Conservation (phyloP, 2,797 vertebrate species). For the Avahi laniger region DNA sequence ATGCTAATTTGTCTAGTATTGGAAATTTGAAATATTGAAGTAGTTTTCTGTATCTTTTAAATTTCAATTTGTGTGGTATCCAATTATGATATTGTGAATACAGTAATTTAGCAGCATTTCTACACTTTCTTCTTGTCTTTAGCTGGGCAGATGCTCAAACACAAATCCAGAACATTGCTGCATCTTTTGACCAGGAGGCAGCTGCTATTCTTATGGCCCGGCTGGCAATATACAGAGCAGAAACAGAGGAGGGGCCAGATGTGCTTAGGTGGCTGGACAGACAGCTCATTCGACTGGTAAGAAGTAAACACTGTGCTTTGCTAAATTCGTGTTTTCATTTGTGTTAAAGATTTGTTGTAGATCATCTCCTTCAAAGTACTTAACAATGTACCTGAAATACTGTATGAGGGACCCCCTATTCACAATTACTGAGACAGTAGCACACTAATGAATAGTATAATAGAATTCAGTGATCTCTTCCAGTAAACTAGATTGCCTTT, state of each 20-base stretch:
- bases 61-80: slow-evolving; percentile 9
- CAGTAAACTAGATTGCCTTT: not conserved
- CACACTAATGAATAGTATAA: not conserved
- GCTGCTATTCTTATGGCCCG: slow-evolving; percentile 97
- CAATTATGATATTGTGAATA: not conserved
- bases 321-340: not conserved
- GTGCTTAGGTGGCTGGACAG: slow-evolving; percentile 97
- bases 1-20: slow-evolving; percentile 12
- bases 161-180: slow-evolving; percentile 97
- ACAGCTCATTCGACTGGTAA: slow-evolving; percentile 96
- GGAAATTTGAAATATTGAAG: slow-evolving; percentile 20
- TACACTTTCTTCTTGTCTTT: slow-evolving; percentile 66
- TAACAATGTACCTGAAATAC: not conserved
- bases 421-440: not conserved
- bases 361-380: not conserved
- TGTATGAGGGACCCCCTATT: not conserved
- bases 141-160: slow-evolving; percentile 98
- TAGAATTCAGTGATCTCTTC: not conserved
- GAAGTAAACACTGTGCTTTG: slow-evolving; percentile 13
- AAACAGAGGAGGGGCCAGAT: slow-evolving; percentile 97
- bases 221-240: slow-evolving; percentile 94
- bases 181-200: slow-evolving; percentile 97
- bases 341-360: not conserved
- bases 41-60: slow-evolving; percentile 12
- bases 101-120: slow-evolving; percentile 3